A percentile compares a stretch with the other conserved stretches of the same genome.
phyloP scores from a whole-genome alignment of 1,140 invertebrate species.

The Ditylenchus dipsaci region DNA sequence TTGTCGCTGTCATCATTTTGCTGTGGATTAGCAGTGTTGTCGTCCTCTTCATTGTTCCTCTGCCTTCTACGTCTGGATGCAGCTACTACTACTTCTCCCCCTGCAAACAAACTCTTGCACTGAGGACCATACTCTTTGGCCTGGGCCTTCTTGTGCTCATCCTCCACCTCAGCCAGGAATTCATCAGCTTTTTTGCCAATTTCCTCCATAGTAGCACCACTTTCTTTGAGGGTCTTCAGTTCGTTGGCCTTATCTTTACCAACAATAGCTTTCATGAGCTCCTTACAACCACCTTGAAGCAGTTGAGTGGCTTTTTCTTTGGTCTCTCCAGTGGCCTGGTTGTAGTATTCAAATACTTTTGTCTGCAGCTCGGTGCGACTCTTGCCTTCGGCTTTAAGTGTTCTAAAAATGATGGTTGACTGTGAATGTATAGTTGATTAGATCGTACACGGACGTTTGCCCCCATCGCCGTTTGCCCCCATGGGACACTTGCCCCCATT shows the following conservation, averaged over 20 bases:
- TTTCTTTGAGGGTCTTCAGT: constrained; percentile 40
- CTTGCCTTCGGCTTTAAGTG: constrained; percentile 36
- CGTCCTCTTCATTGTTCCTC: too few species aligned
- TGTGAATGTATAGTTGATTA: too few species aligned
- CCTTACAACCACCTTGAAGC: constrained; percentile 31
- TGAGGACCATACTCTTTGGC: constrained; percentile 20
- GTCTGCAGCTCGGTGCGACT: constrained; percentile 21
- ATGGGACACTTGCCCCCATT: too few species aligned
- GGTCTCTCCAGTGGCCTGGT: constrained; percentile 24
- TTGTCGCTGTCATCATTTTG: too few species aligned
- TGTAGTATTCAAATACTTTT: constrained; percentile 43
- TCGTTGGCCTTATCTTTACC: constrained; percentile 21
- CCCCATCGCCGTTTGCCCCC: too few species aligned
- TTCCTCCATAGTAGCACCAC: constrained; percentile 19
- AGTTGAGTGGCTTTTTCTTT: constrained; percentile 32
- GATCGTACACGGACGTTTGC: too few species aligned
- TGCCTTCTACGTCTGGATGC: too few species aligned
- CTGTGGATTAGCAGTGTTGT: too few species aligned
- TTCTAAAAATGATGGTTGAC: too few species aligned
- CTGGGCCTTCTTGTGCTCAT: constrained; percentile 30
- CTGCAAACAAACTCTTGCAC: constrained; percentile 19
- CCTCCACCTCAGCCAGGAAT: constrained; percentile 10
- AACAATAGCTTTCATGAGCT: constrained; percentile 13
- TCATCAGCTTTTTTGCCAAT: constrained; percentile 31
- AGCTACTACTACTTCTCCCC: too few species aligned